phyloP scores from a whole-genome alignment of 2,888 invertebrate genomes.

The Lasius fuliginosus region DNA sequence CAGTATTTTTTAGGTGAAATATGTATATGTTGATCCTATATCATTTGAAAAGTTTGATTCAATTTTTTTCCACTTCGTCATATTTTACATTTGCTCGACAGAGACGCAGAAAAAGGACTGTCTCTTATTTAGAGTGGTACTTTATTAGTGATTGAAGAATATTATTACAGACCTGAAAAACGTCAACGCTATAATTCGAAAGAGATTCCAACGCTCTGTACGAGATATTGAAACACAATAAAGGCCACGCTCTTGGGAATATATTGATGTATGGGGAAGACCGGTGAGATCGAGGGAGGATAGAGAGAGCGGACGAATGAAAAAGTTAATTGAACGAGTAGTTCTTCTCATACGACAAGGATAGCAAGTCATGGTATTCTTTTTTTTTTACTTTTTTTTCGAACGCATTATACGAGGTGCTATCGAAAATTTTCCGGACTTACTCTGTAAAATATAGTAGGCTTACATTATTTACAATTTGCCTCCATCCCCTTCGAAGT shows the following conservation, averaged over 20 bases:
- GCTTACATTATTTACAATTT: too few relatives aligned
- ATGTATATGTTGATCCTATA: background rate
- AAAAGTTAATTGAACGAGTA: constrained; percentile 37
- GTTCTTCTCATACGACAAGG: background rate
- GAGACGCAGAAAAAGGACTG: background rate
- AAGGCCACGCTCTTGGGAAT: background rate
- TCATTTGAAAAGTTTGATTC: background rate
- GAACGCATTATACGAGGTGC: background rate
- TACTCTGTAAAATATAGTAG: too few relatives aligned
- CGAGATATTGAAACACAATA: constrained; percentile 30
- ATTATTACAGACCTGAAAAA: background rate
- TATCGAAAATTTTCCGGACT: too few relatives aligned
- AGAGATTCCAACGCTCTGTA: constrained; percentile 1
- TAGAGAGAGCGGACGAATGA: constrained; percentile 14
- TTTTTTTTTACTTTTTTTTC: background rate
- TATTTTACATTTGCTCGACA: background rate
- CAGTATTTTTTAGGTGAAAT: background rate
- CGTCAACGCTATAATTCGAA: constrained; percentile 4
- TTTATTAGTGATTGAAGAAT: background rate
- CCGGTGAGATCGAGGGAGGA: constrained; percentile 1
- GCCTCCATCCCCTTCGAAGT: too few relatives aligned
- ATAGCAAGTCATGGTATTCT: background rate
- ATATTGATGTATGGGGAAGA: constrained; percentile 18
- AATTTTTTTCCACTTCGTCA: background rate
- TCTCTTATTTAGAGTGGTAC: background rate